Base-by-base conservation (phyloP, 64 coral and sea anemone species). In the Montipora efflorescens region DNA sequence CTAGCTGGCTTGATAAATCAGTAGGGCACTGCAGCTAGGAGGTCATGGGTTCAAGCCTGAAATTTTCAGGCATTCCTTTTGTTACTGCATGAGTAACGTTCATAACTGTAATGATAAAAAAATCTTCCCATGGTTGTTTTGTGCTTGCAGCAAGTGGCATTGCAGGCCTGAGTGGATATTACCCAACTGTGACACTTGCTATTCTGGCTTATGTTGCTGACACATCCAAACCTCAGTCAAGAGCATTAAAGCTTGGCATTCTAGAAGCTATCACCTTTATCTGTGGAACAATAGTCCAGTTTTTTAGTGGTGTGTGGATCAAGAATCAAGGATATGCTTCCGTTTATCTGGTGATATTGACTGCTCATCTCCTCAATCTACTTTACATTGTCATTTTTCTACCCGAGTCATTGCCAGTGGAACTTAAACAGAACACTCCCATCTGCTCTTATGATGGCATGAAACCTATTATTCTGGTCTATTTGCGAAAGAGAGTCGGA, bases 211-310 rank as follows among this genome's bases (percentile, higher is more conserved):
- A 96, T 76, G 76, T 93, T 10, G 91, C 91, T 53, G 95, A 96
- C 79, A 96, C 91, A n/a, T 90, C 95, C 2, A 48, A 78, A 57
- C 79, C 91, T 68, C 79, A 96, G 64, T 89, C 85, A 28, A 87
- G 95, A 67, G 95, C 95, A 50, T 10, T 96, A 21, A 93, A 69
- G 70, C 75, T 93, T 43, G 95, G 90, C 19, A 75, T 96, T 64
- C 90, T 96, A 47, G 95, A 96, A 86, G 90, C 91, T 9, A 90
- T 96, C 23, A 87, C 95, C 5, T 96, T 96, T 77, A 74, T 92
- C 21, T 88, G 95, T 28, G 90, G 95, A 47, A 93, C 91, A 47
- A 73, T 84, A 10, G 91, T 91, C 11, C 86, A 90, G 5, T 85
- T 96, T 11, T 12, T 48, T 47, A 96, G 95, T 89, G 95, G 95